A percentile compares a stretch with the other conserved stretches of the same genome.
Evolutionary conservation across 1,140 invertebrate genomes (phyloP).

Genomic region (Heliothis virescens): DNA sequence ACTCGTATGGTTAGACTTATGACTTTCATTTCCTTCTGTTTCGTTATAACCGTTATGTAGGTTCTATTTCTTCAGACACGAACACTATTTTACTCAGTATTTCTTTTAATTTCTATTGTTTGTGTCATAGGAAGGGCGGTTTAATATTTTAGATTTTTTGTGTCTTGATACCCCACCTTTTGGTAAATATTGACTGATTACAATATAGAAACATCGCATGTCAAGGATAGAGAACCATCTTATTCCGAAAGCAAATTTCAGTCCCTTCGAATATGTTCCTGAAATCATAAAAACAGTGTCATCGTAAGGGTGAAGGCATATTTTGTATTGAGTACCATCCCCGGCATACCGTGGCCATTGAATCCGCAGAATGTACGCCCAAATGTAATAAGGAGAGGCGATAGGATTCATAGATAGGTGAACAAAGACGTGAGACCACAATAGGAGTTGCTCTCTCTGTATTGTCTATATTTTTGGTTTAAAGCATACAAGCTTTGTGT

Average conservation of each 20-base stretch:
- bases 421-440: constrained; percentile 60
- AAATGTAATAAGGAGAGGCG: constrained; percentile 58
- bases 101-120: background rate
- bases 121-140: too few species aligned
- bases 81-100: background rate
- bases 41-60: constrained; percentile 2
- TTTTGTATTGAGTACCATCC: constrained; percentile 41
- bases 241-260: constrained; percentile 20
- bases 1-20: constrained; percentile 64
- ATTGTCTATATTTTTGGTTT: constrained; percentile 62
- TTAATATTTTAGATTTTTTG: too few species aligned
- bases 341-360: constrained; percentile 39
- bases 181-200: background rate
- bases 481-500: constrained; percentile 38
- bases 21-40: constrained; percentile 74
- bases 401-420: constrained; percentile 60
- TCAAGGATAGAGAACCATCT: background rate
- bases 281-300: constrained; percentile 38
- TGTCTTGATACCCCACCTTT: too few species aligned
- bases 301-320: constrained; percentile 35
- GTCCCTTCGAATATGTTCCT: constrained; percentile 19
- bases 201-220: background rate
- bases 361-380: constrained; percentile 44
- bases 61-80: background rate
- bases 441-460: constrained; percentile 51